phyloP scores from a whole-genome alignment of 2,113 vertebrate genomes.

The Polypterus bichir region DNA sequence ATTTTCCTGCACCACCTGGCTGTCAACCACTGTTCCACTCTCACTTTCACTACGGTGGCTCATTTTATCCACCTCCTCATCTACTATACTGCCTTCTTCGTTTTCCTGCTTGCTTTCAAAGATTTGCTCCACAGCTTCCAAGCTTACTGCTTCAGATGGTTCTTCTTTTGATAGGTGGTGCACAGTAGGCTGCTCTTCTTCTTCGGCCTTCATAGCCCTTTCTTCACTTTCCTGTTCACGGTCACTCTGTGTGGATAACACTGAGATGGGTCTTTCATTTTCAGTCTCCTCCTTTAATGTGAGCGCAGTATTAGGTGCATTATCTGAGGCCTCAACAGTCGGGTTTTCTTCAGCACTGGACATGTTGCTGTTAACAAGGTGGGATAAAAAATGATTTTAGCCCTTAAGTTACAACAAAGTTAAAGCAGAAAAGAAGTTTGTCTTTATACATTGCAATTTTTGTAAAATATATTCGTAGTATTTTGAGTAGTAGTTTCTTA shows the following conservation, averaged over 20 bases:
- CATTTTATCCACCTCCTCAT: background rate
- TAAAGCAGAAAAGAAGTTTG: background rate
- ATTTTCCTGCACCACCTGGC: background rate
- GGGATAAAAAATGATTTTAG: background rate
- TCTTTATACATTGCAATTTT: background rate
- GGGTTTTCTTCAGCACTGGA: background rate
- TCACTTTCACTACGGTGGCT: too few relatives aligned
- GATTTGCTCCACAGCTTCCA: background rate
- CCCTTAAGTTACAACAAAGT: background rate
- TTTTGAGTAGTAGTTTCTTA: background rate
- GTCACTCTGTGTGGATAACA: too few relatives aligned
- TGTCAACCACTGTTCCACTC: background rate
- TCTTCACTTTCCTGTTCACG: too few relatives aligned
- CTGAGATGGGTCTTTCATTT: background rate
- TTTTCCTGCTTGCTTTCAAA: rapidly evolving
- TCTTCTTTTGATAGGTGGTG: background rate
- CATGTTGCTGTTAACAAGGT: background rate
- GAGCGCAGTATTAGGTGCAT: background rate
- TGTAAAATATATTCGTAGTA: background rate
- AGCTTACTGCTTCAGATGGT: background rate
- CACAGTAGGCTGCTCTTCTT: background rate
- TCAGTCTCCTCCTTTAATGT: background rate
- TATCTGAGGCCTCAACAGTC: background rate
- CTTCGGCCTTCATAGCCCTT: background rate
- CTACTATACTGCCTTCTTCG: background rate